Evolutionary conservation across 2,113 vertebrate genomes (phyloP), one percentile per base, ranked within the genome.

Genomic region (Cyanoderma ruficeps): DNA sequence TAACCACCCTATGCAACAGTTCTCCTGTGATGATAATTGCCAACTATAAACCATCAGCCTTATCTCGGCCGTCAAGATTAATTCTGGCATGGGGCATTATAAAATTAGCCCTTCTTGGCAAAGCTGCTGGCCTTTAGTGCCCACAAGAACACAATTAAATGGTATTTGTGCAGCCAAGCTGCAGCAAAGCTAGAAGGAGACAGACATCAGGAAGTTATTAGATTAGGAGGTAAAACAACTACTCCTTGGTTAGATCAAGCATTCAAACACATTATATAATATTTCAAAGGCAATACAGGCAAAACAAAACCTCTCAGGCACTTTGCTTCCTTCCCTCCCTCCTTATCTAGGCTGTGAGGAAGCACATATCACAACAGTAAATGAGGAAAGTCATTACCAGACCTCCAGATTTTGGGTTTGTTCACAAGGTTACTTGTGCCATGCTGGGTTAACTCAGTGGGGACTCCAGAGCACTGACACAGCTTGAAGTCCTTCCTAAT

Each of bases 141-240:
- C 86, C 65, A 74, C 71, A 86, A 77, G 92, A 83, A 93, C 30
- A 86, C 93, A 88, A 86, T 95, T 94, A 93, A 96, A 86, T 69
- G 63, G 67, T 60, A 92, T 88, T 97, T 93, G 85, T 75, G 74
- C 67, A 88, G 85, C 46, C 55, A 78, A 83, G 68, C 35, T 91
- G 79, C 18, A 95, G 74, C 46, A 94, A 87, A 95, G 74, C 63
- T 95, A 88, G 86, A 47, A 86, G 33, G 63, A 90, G 85, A 83
- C 67, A 85, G 71, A 67, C 52, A 94, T 96, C 90, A 80, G 19
- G 24, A 90, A 83, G 68, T 74, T 88, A 90, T 90, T 93, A 70
- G 63, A 96, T 90, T 91, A 95, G 64, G 79, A 95, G 83, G 27
- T 70, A 59, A 92, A 88, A 68, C 50, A 76, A 76, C 78, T 65